These are phyloP conservation scores for Coptodon bakossiorum DNA, from an alignment of 2,113 vertebrate genomes.

Conservation along the genomic window DNA sequence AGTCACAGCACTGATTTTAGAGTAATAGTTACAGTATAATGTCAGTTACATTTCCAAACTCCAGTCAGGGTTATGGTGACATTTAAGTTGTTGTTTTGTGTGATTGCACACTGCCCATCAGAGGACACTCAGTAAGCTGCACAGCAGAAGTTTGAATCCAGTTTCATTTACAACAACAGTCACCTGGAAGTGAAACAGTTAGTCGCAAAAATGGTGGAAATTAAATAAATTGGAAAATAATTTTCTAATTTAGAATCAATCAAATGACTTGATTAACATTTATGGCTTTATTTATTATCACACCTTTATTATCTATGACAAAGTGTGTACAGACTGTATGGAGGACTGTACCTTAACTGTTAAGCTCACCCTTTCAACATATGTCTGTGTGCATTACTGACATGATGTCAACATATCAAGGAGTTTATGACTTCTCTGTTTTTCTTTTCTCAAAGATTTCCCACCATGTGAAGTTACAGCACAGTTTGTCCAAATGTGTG, in stretches of 20 bases:
- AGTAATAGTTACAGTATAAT: accelerated
- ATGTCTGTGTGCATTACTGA: not conserved
- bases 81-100: not conserved
- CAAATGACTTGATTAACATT: not conserved
- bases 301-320: not conserved
- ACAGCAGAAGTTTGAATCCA: not conserved
- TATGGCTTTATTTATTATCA: not conserved
- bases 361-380: not conserved
- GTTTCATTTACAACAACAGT: not conserved
- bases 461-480: not conserved
- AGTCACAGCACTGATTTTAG: not conserved
- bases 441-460: not conserved
- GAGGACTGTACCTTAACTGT: not conserved
- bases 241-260: not conserved
- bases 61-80: not conserved
- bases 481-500: not conserved
- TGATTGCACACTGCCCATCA: not conserved
- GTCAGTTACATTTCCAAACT: not conserved
- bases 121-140: not conserved
- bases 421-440: not conserved
- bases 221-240: not conserved
- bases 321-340: not conserved
- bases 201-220: not conserved
- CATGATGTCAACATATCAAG: not conserved
- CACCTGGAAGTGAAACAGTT: not conserved